A percentile compares a stretch with the other conserved stretches of the same genome.
These are phyloP conservation scores for Holacanthus passer DNA, from an alignment of 2,113 vertebrate species.

Conservation along the genomic window DNA sequence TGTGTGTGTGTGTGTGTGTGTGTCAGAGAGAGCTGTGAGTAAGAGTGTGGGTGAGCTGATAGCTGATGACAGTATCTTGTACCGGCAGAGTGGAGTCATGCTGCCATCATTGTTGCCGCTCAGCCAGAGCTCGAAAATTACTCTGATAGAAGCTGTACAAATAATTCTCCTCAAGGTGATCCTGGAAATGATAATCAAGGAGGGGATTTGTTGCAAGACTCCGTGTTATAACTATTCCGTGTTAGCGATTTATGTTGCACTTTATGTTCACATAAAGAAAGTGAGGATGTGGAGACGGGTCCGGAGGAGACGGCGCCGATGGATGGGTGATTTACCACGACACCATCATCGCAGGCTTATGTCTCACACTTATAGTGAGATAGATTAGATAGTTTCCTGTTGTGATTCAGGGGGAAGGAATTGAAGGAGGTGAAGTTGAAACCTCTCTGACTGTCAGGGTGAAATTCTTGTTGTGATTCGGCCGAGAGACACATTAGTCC, in stretches of 20 bases:
- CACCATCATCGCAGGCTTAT: not conserved
- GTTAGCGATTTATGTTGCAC: not conserved
- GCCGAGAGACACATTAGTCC: not conserved
- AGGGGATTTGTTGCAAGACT: not conserved
- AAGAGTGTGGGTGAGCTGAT: constrained; percentile 50
- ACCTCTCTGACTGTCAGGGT: no score
- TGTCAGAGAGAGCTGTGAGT: not conserved
- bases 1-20: constrained; percentile 26
- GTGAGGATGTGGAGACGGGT: not conserved
- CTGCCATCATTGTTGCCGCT: constrained; percentile 56
- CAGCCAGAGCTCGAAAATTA: constrained; percentile 42
- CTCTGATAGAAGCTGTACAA: constrained; percentile 40
- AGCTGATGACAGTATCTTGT: constrained; percentile 66
- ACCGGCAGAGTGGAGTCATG: constrained; percentile 53
- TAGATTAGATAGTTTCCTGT: not conserved
- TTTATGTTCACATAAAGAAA: not conserved
- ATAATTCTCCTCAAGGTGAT: constrained; percentile 58
- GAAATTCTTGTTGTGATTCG: not conserved
- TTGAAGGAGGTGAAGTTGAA: no score
- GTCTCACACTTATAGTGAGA: not conserved
- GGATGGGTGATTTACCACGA: not conserved
- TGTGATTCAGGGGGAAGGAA: no score
- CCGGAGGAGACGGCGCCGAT: not conserved
- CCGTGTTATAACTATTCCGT: not conserved
- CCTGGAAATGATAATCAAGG: constrained; percentile 28